phyloP scores from a whole-genome alignment of 2,797 vertebrate species.

The Cyclura pinguis region DNA sequence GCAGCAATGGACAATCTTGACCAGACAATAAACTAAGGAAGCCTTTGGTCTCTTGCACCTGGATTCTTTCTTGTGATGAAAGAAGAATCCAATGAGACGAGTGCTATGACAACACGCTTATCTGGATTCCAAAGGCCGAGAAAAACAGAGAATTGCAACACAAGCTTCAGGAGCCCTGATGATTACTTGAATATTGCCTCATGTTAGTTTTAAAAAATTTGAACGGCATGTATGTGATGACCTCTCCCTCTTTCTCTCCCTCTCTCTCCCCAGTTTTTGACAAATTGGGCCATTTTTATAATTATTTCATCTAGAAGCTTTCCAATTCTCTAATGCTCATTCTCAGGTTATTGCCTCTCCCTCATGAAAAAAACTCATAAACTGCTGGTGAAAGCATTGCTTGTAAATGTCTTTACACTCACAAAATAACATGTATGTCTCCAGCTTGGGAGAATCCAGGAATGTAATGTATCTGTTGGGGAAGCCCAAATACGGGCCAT shows the following conservation, averaged over 20 bases:
- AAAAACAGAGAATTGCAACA: neutral
- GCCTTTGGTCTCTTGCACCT: neutral
- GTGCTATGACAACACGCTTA: neutral
- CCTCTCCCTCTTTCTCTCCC: neutral
- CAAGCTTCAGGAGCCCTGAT: neutral
- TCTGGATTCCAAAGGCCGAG: neutral
- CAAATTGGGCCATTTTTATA: neutral
- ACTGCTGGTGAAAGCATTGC: neutral
- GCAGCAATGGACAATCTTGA: neutral
- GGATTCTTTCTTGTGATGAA: neutral
- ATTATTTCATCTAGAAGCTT: neutral
- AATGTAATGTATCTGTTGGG: constrained; percentile 6
- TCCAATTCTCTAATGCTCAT: neutral
- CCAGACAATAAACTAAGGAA: neutral
- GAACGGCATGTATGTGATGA: neutral
- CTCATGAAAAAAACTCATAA: neutral
- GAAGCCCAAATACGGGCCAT: constrained; percentile 11
- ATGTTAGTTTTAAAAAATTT: neutral
- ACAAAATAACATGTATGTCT: neutral
- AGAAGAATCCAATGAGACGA: neutral
- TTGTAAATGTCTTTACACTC: neutral
- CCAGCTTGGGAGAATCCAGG: neutral
- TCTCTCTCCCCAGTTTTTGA: neutral
- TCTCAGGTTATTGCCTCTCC: too few relatives aligned
- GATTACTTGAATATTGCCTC: neutral